A percentile compares a stretch with the other conserved stretches of the same genome.
These are phyloP conservation scores for Falco peregrinus DNA, from an alignment of 2,797 vertebrate species.

Conservation along the genomic window DNA sequence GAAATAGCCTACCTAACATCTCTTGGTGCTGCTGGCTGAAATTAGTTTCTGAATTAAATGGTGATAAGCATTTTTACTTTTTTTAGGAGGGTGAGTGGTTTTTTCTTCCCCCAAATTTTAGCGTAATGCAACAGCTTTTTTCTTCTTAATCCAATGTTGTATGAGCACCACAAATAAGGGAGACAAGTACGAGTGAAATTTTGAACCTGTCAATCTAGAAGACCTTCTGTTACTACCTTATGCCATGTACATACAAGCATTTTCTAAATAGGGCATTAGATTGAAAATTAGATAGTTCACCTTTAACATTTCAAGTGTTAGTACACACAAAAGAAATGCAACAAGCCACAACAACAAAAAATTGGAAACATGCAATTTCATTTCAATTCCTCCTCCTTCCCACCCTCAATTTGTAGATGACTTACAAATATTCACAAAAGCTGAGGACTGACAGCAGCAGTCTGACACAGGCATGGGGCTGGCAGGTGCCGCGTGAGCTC, in stretches of 20 bases:
- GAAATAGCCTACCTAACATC: not conserved
- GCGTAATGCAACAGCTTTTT: not conserved
- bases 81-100: not conserved
- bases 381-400: constrained; percentile 61
- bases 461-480: constrained; percentile 15
- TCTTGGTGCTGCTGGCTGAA: not conserved
- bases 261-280: not conserved
- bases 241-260: not conserved
- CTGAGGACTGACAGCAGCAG: constrained; percentile 39
- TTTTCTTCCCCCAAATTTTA: not conserved
- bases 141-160: not conserved
- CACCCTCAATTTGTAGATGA: constrained; percentile 55
- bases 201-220: constrained; percentile 33
- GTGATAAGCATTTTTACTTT: not conserved
- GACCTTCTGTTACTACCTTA: constrained; percentile 30
- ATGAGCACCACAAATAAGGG: not conserved
- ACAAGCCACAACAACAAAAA: constrained; percentile 72
- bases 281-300: constrained; percentile 57
- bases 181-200: not conserved
- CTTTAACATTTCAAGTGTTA: constrained; percentile 73
- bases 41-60: not conserved
- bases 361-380: constrained; percentile 74
- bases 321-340: constrained; percentile 74
- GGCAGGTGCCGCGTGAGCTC: constrained; percentile 58
- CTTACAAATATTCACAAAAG: constrained; percentile 58